phyloP scores from a whole-genome alignment of 2,113 vertebrate genomes.

The Chaenogobius annularis region DNA sequence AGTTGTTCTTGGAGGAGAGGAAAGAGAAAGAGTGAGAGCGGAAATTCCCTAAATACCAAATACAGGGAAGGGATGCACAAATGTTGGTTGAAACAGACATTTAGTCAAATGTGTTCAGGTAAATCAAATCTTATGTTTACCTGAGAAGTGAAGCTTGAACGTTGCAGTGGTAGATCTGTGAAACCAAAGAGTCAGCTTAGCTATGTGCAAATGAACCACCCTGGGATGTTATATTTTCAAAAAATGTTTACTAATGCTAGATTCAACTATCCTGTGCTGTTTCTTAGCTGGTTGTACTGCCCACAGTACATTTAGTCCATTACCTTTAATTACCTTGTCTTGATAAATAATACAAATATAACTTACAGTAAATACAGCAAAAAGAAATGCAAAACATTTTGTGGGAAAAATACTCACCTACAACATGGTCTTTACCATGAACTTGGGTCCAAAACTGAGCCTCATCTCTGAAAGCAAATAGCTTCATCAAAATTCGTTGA shows the following conservation, averaged over 20 bases:
- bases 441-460: conserved; percentile 68
- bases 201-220: not conserved
- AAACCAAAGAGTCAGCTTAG: not conserved
- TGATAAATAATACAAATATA: not conserved
- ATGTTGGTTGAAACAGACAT: not conserved
- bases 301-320: too few relatives aligned
- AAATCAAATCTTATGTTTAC: conserved; percentile 43
- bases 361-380: too few relatives aligned
- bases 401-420: conserved; percentile 56
- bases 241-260: too few relatives aligned
- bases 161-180: conserved; percentile 63
- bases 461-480: conserved; percentile 55
- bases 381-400: not conserved
- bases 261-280: too few relatives aligned
- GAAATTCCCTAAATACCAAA: conserved; percentile 20
- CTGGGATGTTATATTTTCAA: too few relatives aligned
- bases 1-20: conserved; percentile 27
- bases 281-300: too few relatives aligned
- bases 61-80: not conserved
- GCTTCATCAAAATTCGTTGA: not conserved
- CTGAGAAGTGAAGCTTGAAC: conserved; percentile 42
- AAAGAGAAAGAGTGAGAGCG: conserved; percentile 21
- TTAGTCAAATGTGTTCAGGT: not conserved
- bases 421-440: conserved; percentile 61
- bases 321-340: too few relatives aligned